A percentile compares a stretch with the other conserved stretches of the same genome.
phyloP scores from a whole-genome alignment of 1,140 invertebrate species.

The Drosophila jambulina region DNA sequence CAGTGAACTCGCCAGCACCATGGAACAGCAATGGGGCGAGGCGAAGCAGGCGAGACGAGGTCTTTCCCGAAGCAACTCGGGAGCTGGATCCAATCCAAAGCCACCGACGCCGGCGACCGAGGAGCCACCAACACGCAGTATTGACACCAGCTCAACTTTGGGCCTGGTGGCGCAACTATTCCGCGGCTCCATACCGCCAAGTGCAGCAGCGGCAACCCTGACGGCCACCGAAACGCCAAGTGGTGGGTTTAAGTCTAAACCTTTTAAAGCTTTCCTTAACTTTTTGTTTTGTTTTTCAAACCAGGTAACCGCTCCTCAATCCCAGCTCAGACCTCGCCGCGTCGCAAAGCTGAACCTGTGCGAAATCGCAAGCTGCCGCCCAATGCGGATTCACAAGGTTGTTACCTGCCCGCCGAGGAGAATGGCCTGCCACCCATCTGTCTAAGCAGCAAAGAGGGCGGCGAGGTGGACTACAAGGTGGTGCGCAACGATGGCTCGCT shows the following conservation, averaged over 20 bases:
- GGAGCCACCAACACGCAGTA: slow-evolving; percentile 54
- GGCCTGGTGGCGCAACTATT: slow-evolving; percentile 77
- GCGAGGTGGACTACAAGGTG: slow-evolving; percentile 87
- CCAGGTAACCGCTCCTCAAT: slow-evolving; percentile 49
- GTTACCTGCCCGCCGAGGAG: slow-evolving; percentile 87
- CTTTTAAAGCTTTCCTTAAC: too few relatives aligned
- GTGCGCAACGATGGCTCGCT: slow-evolving; percentile 86
- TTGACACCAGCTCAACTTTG: slow-evolving; percentile 65
- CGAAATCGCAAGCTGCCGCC: slow-evolving; percentile 70
- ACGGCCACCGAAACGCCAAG: slow-evolving; percentile 49
- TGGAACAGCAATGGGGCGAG: slow-evolving; percentile 79
- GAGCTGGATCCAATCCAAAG: slow-evolving; percentile 51
- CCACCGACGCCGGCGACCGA: slow-evolving; percentile 60
- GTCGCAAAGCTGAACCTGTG: slow-evolving; percentile 62
- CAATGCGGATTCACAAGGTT: slow-evolving; percentile 86
- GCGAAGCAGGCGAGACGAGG: slow-evolving; percentile 73
- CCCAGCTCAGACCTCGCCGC: slow-evolving; percentile 59
- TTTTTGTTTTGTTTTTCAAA: neutral
- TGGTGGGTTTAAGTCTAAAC: neutral
- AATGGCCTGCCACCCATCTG: slow-evolving; percentile 86
- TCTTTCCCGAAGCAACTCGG: slow-evolving; percentile 51
- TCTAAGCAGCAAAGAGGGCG: slow-evolving; percentile 46
- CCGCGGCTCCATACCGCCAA: slow-evolving; percentile 78
- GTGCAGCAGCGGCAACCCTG: slow-evolving; percentile 70
- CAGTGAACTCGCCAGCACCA: slow-evolving; percentile 92